Evolutionary conservation across 1,140 invertebrate species (phyloP).

Genomic region (Pachyrhynchus sulphureomaculatus): DNA sequence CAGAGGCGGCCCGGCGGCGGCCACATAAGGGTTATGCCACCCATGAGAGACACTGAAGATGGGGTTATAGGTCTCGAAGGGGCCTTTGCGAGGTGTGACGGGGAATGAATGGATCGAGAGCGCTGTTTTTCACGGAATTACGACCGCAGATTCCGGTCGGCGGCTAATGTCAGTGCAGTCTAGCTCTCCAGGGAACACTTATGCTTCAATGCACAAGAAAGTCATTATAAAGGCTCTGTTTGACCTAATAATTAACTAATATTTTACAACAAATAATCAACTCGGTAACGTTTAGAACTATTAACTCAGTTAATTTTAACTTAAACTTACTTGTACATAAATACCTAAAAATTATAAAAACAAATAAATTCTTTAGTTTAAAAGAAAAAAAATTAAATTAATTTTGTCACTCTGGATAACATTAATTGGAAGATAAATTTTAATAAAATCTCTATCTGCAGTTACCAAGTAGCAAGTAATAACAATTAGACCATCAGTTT

Average conservation of each 20-base stretch:
- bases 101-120: slow-evolving; percentile 47
- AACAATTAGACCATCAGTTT: too few species aligned
- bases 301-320: too few species aligned
- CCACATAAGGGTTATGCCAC: slow-evolving; percentile 51
- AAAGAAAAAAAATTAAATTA: too few species aligned
- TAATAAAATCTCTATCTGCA: too few species aligned
- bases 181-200: slow-evolving; percentile 5
- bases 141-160: slow-evolving; percentile 42
- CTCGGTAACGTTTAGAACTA: too few species aligned
- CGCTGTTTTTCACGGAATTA: slow-evolving; percentile 45
- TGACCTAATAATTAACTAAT: not conserved
- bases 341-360: too few species aligned
- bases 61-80: slow-evolving; percentile 50
- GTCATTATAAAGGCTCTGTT: not conserved
- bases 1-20: slow-evolving; percentile 29
- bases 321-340: too few species aligned
- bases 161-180: slow-evolving; percentile 22
- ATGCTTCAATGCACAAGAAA: not conserved
- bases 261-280: not conserved
- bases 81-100: slow-evolving; percentile 48
- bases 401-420: too few species aligned
- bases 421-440: too few species aligned
- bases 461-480: too few species aligned
- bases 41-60: slow-evolving; percentile 47
- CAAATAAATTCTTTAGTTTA: too few species aligned